Evolutionary conservation across 2,888 invertebrate species (phyloP), one percentile per base, ranked within the genome.

Genomic region (Eumacrocentrus americanus): DNA sequence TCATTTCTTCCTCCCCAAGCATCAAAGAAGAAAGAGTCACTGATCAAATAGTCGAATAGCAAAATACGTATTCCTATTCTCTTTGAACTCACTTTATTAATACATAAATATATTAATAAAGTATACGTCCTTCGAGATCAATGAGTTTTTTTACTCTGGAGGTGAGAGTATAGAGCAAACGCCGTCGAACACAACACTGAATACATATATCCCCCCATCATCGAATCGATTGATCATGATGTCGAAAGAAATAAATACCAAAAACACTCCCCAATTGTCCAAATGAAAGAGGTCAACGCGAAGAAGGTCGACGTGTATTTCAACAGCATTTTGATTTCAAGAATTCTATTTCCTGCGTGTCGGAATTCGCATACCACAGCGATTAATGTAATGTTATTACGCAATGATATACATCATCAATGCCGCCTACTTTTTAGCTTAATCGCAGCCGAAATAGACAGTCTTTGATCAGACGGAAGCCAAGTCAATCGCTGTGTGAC

Each of bases 231-330:
- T n/a, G n/a, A n/a, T 42, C 20, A 42, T 42, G 42, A 42, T 46
- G 12, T 46, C 46, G 44, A 46, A 46, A 46, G 46, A 12, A 23
- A 22, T 14, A n/a, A 22, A 25, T 22, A 12, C 12, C 2, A 25
- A 46, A 46, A 46, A 25, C 12, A 3, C 12, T 12, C 46, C 7
- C n/a, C 12, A 23, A 46, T 29, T 29, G 29, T 6, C 9, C 9
- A 5, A 46, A 23, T 46, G 14, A 25, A 23, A 11, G 7, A 40
- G 3, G 42, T 42, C 42, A 22, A 25, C 38, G 23, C 14, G 25
- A 46, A 46, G 14, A 46, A 46, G 46, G 46, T 22, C 46, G 22
- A 46, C 46, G 20, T 46, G 25, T 22, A 46, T 46, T 46, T 23
- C 46, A 46, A 20, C 11, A 37, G 18, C 48, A 25, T 52, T 51